Conservation (phyloP, 2,113 vertebrate species). For the Prionailurus viverrinus region DNA sequence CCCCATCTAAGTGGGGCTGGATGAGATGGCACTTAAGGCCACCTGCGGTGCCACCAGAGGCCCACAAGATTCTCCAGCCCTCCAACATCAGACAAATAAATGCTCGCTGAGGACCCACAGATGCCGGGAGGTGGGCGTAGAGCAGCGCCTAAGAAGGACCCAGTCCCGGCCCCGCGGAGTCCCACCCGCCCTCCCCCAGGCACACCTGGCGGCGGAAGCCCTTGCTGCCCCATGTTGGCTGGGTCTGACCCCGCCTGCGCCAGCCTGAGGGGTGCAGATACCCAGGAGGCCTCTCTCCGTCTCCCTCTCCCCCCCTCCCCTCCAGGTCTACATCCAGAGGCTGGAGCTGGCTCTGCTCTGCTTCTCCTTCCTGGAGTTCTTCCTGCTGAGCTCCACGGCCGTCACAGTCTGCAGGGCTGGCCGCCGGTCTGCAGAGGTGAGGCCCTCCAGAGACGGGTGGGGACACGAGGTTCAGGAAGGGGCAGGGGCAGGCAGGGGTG, state of each 20-base stretch:
- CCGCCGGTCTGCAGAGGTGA: neutral
- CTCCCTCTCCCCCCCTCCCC: neutral
- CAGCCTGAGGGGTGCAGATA: accelerated
- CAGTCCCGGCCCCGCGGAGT: neutral
- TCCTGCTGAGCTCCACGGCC: neutral
- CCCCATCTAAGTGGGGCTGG: neutral
- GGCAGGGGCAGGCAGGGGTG: neutral
- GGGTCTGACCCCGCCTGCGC: too few relatives aligned
- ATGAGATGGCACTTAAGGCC: neutral
- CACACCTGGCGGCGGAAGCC: neutral
- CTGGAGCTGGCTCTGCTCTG: constrained; percentile 62
- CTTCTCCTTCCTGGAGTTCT: constrained; percentile 33
- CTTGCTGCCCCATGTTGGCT: neutral
- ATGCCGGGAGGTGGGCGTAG: accelerated
- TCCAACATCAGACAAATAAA: neutral
- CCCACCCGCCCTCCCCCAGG: accelerated
- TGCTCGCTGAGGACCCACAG: accelerated
- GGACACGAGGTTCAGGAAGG: neutral
- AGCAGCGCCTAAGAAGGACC: neutral
- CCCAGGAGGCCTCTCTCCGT: neutral
- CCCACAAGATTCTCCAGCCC: neutral
- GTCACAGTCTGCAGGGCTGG: accelerated
- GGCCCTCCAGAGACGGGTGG: accelerated
- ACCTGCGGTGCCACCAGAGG: neutral
- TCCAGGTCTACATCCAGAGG: constrained; percentile 65